Conservation (phyloP, 2,888 invertebrate species). For the Volucella bombylans region DNA sequence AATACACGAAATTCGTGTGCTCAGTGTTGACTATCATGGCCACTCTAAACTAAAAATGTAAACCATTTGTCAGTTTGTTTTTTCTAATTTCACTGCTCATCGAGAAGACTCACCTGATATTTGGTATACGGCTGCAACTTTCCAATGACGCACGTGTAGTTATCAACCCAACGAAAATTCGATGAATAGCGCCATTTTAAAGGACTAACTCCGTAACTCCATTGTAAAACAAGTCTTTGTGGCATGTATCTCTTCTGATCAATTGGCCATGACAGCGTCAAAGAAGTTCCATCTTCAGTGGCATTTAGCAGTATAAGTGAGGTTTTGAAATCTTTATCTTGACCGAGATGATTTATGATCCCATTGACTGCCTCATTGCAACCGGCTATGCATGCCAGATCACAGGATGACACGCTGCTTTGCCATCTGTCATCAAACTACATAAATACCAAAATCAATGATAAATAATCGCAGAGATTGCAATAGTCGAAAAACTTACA, state of each 20-base stretch:
- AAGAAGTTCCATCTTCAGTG: conserved; percentile 29
- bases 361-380: conserved; percentile 79
- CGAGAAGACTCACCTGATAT: conserved; percentile 87
- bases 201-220: conserved; percentile 87
- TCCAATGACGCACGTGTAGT: conserved; percentile 87
- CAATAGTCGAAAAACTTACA: conserved; percentile 85
- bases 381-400: conserved; percentile 80
- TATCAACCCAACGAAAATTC: conserved; percentile 84
- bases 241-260: conserved; percentile 83
- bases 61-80: conserved; percentile 9
- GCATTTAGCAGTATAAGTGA: conserved; percentile 18
- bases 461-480: conserved; percentile 23
- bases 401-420: conserved; percentile 78
- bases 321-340: conserved; percentile 43
- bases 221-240: conserved; percentile 87
- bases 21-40: conserved; percentile 88
- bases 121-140: conserved; percentile 93
- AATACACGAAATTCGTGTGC: conserved; percentile 85
- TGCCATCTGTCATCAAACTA: conserved; percentile 65
- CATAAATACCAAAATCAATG: conserved; percentile 3
- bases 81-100: conserved; percentile 6
- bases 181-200: conserved; percentile 89
- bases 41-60: conserved; percentile 93
- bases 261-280: conserved; percentile 59
- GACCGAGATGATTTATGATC: conserved; percentile 64